A percentile compares a stretch with the other conserved stretches of the same genome.
These are phyloP conservation scores for Bombyx mori DNA, from an alignment of 1,140 invertebrate species.

Conservation along the genomic window DNA sequence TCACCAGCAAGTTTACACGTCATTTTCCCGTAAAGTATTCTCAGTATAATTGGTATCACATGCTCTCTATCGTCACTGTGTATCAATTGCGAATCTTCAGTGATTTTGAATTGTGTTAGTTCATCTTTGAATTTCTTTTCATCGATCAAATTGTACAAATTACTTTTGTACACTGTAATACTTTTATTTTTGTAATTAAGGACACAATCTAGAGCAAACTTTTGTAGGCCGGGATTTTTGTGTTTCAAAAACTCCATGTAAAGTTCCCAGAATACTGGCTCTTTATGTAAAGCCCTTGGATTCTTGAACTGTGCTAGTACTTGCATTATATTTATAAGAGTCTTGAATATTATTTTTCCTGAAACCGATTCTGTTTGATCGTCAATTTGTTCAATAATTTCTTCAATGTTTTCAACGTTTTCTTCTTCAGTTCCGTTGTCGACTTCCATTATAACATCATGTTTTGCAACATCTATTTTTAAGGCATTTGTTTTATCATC, in stretches of 20 bases:
- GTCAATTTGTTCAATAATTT: conserved; percentile 38
- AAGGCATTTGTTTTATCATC: conserved; percentile 48
- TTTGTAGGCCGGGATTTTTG: conserved; percentile 85
- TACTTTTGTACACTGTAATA: conserved; percentile 82
- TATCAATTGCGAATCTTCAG: conserved; percentile 78
- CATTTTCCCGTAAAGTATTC: conserved; percentile 94
- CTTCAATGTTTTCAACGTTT: conserved; percentile 34
- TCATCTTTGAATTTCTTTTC: conserved; percentile 91
- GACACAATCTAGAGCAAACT: conserved; percentile 87
- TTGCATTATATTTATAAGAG: conserved; percentile 80
- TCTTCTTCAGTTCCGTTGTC: conserved; percentile 45
- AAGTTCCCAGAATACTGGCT: conserved; percentile 80
- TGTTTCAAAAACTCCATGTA: conserved; percentile 86
- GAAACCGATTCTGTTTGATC: conserved; percentile 52
- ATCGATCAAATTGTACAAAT: conserved; percentile 84
- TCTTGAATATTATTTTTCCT: conserved; percentile 72
- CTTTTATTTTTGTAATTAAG: conserved; percentile 85
- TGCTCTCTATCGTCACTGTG: conserved; percentile 79
- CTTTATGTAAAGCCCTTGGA: conserved; percentile 83
- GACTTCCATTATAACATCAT: conserved; percentile 35
- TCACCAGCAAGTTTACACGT: conserved; percentile 81
- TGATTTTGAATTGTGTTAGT: conserved; percentile 83
- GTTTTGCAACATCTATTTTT: conserved; percentile 46
- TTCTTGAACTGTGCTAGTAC: conserved; percentile 87
- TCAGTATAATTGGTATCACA: conserved; percentile 85